Base-by-base conservation (phyloP, 2,888 invertebrate species). In the Dolichomitus sp. region DNA sequence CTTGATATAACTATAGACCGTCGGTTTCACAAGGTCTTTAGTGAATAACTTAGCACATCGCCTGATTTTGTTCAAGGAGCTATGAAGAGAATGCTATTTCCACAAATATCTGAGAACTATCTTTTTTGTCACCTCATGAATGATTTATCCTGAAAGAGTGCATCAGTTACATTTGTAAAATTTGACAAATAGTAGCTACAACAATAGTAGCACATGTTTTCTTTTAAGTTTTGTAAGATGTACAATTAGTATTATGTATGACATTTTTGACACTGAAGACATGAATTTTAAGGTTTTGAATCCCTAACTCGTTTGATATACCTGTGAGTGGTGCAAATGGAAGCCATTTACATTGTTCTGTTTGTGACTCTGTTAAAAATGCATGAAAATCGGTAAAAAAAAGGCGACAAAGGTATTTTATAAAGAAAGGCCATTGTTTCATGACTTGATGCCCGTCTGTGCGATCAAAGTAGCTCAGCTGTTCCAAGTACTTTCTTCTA, bases 1-100 rank as follows among this genome's bases (percentile, higher is more conserved):
- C 59, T 78, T 76, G 61, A 33, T 52, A 52, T 42, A 65, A 57
- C 33, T 37, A 19, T 54, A 17, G 50, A 37, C 14, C 17, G 17
- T n/a, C 19, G 14, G 17, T 69, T 54, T 40, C 7, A 9, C 50
- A 19, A 52, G 1, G 11, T 6, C 50, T 23, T 17, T 6, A 23
- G 2, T 17, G 11, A 19, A 50, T 42, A 52, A 11, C 50, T 6
- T 7, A 9, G 19, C 1, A 52, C 17, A 52, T 50, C 14, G 9
- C 17, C 19, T 17, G 48, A 50, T 17, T 4, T 7, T 17, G n/a
- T 17, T n/a, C 5, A 17, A 52, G 11, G 50, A 52, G 3, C 50
- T 52, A 19, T 6, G 7, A 52, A 1, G 50, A 50, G 17, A n/a
- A 48, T 50, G 3, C 14, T 42, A 12, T 0, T 42, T 14, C 14